phyloP scores from a whole-genome alignment of 2,888 invertebrate genomes.

The Elysia crispata region DNA sequence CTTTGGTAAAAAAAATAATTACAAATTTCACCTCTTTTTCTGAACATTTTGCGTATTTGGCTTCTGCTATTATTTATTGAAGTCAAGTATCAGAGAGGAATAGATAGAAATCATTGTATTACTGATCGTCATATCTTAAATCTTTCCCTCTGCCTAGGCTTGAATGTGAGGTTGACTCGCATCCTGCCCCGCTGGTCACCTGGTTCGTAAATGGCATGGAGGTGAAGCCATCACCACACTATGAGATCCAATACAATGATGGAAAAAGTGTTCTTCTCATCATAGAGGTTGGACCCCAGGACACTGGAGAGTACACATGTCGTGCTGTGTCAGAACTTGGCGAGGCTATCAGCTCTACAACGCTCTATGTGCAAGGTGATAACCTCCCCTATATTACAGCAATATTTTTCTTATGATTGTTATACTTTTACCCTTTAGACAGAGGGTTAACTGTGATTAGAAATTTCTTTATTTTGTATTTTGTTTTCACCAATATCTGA shows the following conservation, averaged over 20 bases:
- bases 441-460: no score
- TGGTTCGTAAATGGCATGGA: slow-evolving; percentile 79
- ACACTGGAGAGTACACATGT: slow-evolving; percentile 97
- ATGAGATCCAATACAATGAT: slow-evolving; percentile 71
- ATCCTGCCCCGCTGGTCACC: slow-evolving; percentile 74
- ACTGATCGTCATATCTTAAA: background rate
- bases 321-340: slow-evolving; percentile 94
- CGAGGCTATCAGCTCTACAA: slow-evolving; percentile 95
- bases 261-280: slow-evolving; percentile 72
- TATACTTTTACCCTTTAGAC: no score
- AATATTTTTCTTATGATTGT: no score
- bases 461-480: no score
- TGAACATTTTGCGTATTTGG: no score
- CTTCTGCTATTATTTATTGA: no score
- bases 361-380: slow-evolving; percentile 80
- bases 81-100: no score
- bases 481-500: no score
- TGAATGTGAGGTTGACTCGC: slow-evolving; percentile 72
- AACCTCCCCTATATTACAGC: no score
- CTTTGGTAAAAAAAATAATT: no score
- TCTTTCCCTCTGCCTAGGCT: slow-evolving; percentile 61
- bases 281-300: slow-evolving; percentile 84
- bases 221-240: slow-evolving; percentile 74
- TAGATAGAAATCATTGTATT: no score
- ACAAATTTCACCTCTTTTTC: no score